A percentile compares a stretch with the other conserved stretches of the same genome.
These are phyloP conservation scores for Lepisosteus osseus DNA, from an alignment of 2,113 vertebrate genomes.

Conservation along the genomic window DNA sequence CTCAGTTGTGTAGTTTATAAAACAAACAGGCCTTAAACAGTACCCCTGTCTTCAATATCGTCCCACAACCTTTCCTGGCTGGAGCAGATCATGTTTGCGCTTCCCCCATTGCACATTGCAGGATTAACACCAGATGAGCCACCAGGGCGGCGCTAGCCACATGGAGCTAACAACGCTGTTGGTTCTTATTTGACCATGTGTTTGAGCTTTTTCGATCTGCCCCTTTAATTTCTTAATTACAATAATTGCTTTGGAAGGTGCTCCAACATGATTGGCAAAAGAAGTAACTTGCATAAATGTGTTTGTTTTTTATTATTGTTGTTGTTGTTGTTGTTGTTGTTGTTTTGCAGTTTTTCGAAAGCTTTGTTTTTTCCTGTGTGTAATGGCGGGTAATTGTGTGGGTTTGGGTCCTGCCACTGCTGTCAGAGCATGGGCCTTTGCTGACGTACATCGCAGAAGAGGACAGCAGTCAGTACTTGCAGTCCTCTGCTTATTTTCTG, in stretches of 20 bases:
- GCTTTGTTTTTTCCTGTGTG: neutral
- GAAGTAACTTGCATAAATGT: neutral
- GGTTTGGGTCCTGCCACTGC: neutral
- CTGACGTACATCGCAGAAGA: neutral
- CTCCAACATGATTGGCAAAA: neutral
- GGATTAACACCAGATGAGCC: neutral
- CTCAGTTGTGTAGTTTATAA: too few species aligned
- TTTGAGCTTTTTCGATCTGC: neutral
- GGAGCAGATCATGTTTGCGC: neutral
- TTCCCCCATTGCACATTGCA: conserved; percentile 3
- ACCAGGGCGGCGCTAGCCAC: neutral
- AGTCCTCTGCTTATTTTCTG: neutral
- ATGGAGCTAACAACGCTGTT: neutral
- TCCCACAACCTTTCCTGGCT: neutral
- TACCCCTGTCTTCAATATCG: neutral
- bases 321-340: neutral
- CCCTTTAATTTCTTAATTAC: neutral
- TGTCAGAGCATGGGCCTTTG: neutral
- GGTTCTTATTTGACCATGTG: neutral
- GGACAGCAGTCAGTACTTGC: neutral
- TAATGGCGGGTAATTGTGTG: neutral
- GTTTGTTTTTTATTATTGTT: neutral
- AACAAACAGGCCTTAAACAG: conserved; percentile 1
- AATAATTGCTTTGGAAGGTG: neutral
- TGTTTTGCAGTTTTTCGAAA: neutral